Evolutionary conservation across 2,888 invertebrate genomes (phyloP).

Genomic region (Siphonodentalium dalli): DNA sequence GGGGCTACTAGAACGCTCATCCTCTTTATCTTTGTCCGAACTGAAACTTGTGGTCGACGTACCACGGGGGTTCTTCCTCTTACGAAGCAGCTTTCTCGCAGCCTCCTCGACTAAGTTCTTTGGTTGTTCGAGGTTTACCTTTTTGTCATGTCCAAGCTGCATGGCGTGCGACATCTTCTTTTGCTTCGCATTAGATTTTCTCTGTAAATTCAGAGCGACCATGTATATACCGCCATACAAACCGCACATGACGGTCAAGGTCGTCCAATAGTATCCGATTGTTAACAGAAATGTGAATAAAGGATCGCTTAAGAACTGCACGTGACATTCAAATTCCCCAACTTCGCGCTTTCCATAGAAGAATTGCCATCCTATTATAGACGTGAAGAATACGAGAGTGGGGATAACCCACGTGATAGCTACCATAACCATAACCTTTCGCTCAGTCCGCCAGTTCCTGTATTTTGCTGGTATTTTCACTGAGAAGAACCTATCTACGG

Average conservation of each 20-base stretch:
- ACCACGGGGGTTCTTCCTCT: slow-evolving; percentile 22
- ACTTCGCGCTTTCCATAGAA: slow-evolving; percentile 92
- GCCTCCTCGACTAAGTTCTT: slow-evolving; percentile 22
- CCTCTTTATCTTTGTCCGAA: slow-evolving; percentile 62
- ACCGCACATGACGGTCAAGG: slow-evolving; percentile 91
- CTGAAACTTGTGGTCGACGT: slow-evolving; percentile 43
- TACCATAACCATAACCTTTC: slow-evolving; percentile 92
- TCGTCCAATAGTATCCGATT: slow-evolving; percentile 97
- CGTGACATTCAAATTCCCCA: slow-evolving; percentile 87
- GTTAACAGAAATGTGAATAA: slow-evolving; percentile 96
- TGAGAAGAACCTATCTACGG: slow-evolving; percentile 97
- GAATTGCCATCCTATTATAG: slow-evolving; percentile 99
- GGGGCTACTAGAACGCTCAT: slow-evolving; percentile 86
- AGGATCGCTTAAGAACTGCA: slow-evolving; percentile 96
- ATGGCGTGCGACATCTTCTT: slow-evolving; percentile 71
- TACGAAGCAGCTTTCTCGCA: slow-evolving; percentile 25
- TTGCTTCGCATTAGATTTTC: slow-evolving; percentile 94
- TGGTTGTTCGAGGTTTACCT: slow-evolving; percentile 13
- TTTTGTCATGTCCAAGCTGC: slow-evolving; percentile 60
- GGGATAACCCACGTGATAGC: slow-evolving; percentile 97
- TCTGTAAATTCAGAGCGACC: slow-evolving; percentile 96
- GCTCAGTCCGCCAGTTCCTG: slow-evolving; percentile 94
- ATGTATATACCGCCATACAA: slow-evolving; percentile 97
- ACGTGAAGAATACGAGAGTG: slow-evolving; percentile 92
- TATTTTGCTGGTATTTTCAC: slow-evolving; percentile 98